phyloP scores from a whole-genome alignment of 2,797 vertebrate genomes.

The Hydrolagus colliei region DNA sequence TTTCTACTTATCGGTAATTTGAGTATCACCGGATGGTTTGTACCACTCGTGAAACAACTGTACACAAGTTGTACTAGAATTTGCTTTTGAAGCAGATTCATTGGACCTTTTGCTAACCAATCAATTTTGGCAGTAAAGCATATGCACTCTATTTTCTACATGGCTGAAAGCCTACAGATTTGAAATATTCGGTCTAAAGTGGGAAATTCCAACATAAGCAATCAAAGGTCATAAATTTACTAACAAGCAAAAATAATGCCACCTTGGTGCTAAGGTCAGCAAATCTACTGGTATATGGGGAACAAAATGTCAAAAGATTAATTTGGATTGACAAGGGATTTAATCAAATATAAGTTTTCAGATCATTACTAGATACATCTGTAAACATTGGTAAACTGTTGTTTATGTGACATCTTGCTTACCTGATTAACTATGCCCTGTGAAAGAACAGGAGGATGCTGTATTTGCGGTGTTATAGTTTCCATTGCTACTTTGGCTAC shows the following conservation, averaged over 20 bases:
- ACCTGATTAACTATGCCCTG: constrained; percentile 74
- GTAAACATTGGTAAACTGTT: neutral
- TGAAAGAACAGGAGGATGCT: constrained; percentile 70
- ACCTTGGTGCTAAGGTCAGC: too few species aligned
- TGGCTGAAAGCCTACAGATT: constrained; percentile 99
- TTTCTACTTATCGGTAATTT: too few species aligned
- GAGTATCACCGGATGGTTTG: too few species aligned
- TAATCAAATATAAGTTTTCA: too few species aligned
- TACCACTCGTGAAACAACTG: constrained; percentile 51
- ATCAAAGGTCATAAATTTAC: too few species aligned
- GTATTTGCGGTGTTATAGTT: constrained; percentile 92
- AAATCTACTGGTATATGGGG: too few species aligned
- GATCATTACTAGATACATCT: neutral
- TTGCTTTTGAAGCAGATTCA: constrained; percentile 74
- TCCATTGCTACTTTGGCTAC: constrained; percentile 99
- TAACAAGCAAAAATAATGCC: too few species aligned
- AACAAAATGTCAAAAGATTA: too few species aligned
- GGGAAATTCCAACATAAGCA: constrained; percentile 44
- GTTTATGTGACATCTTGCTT: constrained; percentile 43
- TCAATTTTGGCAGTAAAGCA: constrained; percentile 96
- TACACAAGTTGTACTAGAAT: constrained; percentile 57
- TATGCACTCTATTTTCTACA: constrained; percentile 86
- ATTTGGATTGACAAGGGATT: too few species aligned
- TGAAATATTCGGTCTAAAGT: constrained; percentile 98
- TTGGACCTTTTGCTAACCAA: constrained; percentile 84